A percentile compares a stretch with the other conserved stretches of the same genome.
phyloP scores from a whole-genome alignment of 1,140 invertebrate species.

The Bombus impatiens region DNA sequence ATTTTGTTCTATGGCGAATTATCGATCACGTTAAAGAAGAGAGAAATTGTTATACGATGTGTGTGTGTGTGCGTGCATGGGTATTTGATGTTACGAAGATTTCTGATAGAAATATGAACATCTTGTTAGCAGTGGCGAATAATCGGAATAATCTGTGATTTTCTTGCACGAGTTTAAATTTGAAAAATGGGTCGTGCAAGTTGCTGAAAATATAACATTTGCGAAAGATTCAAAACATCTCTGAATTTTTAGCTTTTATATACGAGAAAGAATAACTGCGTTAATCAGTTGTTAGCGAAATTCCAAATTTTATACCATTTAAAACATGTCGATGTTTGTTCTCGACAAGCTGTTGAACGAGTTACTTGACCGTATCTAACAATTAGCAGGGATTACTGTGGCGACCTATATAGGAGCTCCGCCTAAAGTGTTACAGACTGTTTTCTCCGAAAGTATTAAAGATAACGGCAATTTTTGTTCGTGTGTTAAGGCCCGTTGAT shows the following conservation, averaged over 20 bases:
- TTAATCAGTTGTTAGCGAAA: too few species aligned
- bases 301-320: not conserved
- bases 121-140: not conserved
- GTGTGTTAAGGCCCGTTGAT: not conserved
- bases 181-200: too few species aligned
- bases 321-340: not conserved
- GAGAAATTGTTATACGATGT: not conserved
- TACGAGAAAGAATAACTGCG: rapidly evolving
- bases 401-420: not conserved
- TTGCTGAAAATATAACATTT: too few species aligned
- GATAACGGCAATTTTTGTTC: conserved; percentile 14
- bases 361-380: not conserved
- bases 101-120: not conserved
- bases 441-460: conserved; percentile 16
- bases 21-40: not conserved
- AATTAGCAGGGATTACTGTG: not conserved
- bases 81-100: too few species aligned
- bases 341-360: not conserved
- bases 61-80: too few species aligned
- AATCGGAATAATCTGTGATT: not conserved
- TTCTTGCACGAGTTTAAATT: too few species aligned
- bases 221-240: too few species aligned
- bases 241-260: too few species aligned
- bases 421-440: conserved; percentile 13
- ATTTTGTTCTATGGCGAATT: not conserved